A percentile compares a stretch with the other conserved stretches of the same genome.
phyloP scores from a whole-genome alignment of 2,113 vertebrate genomes.

The Rhinolophus ferrumequinum region DNA sequence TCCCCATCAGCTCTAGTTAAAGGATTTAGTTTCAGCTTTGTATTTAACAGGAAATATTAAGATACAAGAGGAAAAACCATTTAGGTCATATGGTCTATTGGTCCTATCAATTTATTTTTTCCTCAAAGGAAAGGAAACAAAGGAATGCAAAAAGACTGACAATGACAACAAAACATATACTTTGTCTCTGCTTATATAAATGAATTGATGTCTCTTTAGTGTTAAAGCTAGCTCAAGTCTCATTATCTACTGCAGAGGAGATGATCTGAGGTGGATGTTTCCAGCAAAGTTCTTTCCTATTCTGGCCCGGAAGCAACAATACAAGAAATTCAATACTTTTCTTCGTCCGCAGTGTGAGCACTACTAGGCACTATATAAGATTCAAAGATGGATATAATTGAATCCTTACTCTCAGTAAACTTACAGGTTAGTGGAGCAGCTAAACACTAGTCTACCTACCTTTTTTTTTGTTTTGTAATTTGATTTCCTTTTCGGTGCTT shows the following conservation, averaged over 20 bases:
- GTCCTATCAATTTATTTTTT: not conserved
- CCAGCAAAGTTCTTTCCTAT: not conserved
- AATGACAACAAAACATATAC: not conserved
- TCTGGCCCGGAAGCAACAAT: not conserved
- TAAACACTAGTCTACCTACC: not conserved
- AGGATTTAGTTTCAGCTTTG: not conserved
- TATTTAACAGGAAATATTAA: not conserved
- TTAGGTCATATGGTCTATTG: not conserved
- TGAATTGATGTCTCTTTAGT: not conserved
- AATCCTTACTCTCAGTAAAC: not conserved
- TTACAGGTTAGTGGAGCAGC: not conserved
- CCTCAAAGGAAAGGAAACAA: not conserved
- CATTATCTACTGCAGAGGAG: not conserved
- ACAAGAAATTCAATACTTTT: not conserved
- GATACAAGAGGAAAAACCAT: not conserved
- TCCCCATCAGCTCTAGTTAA: not conserved
- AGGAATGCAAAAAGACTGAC: not conserved
- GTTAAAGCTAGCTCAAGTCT: not conserved
- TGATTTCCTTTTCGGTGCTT: not conserved
- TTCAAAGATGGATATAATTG: not conserved
- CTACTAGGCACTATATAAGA: not conserved
- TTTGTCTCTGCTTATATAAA: not conserved
- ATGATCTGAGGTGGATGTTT: not conserved
- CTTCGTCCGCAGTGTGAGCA: not conserved
- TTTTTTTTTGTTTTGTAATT: not conserved